These are phyloP conservation scores for Drosophila acutilabella DNA, from an alignment of 2,888 invertebrate genomes.

Conservation along the genomic window DNA sequence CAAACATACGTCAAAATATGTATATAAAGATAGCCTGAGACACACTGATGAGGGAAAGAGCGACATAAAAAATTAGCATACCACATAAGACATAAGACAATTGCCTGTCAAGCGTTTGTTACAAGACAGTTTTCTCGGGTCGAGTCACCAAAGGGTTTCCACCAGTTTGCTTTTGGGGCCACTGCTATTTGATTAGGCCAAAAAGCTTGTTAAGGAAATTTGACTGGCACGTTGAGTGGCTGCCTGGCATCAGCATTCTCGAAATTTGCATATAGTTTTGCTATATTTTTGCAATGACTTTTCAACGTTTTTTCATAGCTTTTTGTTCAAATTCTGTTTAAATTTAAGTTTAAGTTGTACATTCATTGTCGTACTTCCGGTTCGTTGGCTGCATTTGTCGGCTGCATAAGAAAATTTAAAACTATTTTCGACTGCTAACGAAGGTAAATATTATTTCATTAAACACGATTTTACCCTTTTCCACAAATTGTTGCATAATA, in stretches of 20 bases:
- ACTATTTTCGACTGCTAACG: constrained; percentile 73
- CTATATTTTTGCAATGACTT: constrained; percentile 65
- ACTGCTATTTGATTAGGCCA: constrained; percentile 75
- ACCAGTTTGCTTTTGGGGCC: constrained; percentile 34
- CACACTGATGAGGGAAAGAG: constrained; percentile 33
- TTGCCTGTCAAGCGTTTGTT: constrained; percentile 69
- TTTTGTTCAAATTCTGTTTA: constrained; percentile 67
- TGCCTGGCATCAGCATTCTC: constrained; percentile 36
- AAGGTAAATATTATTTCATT: constrained; percentile 78
- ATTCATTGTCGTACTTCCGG: constrained; percentile 51
- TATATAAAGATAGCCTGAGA: constrained; percentile 5
- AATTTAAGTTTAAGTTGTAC: constrained; percentile 76
- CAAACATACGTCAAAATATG: neutral
- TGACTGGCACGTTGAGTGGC: constrained; percentile 74
- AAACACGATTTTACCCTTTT: constrained; percentile 43
- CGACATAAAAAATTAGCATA: constrained; percentile 70
- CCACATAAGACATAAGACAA: constrained; percentile 78
- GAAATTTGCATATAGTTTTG: constrained; percentile 75
- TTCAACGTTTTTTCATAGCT: constrained; percentile 30
- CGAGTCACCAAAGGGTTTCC: constrained; percentile 61
- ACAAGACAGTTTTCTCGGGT: constrained; percentile 54
- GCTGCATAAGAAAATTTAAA: constrained; percentile 65
- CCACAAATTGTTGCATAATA: constrained; percentile 60
- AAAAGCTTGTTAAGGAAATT: constrained; percentile 78
- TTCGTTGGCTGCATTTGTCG: constrained; percentile 68